These are phyloP conservation scores for Glyphotaelius pellucidus DNA, from an alignment of 2,888 invertebrate species.

Conservation along the genomic window DNA sequence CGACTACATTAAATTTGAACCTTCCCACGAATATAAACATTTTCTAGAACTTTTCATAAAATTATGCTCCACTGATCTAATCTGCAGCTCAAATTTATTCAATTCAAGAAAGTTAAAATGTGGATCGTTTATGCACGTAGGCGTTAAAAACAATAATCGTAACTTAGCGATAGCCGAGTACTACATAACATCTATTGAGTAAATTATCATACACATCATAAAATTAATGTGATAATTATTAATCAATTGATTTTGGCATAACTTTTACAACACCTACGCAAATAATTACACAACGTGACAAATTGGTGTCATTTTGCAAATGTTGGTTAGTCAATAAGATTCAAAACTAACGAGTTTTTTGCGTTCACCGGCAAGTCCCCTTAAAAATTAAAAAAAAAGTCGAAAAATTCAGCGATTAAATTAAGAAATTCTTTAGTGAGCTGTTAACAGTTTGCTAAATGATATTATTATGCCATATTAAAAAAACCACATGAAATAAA, in stretches of 20 bases:
- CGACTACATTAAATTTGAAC: too few species aligned
- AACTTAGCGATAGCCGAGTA: not conserved
- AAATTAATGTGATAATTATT: conserved; percentile 17
- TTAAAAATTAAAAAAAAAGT: not conserved
- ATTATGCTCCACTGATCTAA: not conserved
- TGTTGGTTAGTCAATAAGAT: not conserved
- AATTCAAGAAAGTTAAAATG: not conserved
- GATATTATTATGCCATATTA: not conserved
- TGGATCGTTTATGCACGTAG: not conserved
- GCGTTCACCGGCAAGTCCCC: not conserved
- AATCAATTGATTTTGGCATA: not conserved
- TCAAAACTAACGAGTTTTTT: not conserved
- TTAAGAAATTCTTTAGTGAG: not conserved
- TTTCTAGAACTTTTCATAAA: not conserved
- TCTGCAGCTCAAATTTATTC: not conserved
- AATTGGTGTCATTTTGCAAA: not conserved
- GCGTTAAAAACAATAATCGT: conserved; percentile 2
- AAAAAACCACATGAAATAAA: too few species aligned
- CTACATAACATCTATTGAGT: not conserved
- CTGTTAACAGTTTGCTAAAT: not conserved
- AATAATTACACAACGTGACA: not conserved
- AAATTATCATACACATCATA: conserved; percentile 5
- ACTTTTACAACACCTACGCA: conserved; percentile 30
- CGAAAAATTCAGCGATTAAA: not conserved
- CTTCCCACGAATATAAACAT: too few species aligned